These are phyloP conservation scores for Sapajus apella DNA, from an alignment of 2,113 vertebrate genomes.

Conservation along the genomic window DNA sequence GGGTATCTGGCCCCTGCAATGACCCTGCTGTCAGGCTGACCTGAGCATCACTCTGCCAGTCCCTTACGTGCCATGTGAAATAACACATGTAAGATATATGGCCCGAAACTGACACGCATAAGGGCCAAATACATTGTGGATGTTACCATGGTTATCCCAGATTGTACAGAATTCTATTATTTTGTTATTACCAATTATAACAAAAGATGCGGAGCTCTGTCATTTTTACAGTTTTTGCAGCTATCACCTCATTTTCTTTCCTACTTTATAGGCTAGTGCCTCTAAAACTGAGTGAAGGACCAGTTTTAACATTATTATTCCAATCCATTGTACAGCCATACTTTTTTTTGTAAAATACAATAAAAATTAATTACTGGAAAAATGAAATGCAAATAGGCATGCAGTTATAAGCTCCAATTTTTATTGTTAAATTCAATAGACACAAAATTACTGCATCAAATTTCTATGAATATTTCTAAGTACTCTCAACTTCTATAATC, in stretches of 20 bases:
- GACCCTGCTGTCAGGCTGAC: not conserved
- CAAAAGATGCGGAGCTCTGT: not conserved
- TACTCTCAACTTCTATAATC: not conserved
- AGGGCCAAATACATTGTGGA: not conserved
- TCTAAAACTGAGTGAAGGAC: not conserved
- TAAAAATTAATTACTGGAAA: slow-evolving; percentile 10
- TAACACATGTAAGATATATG: not conserved
- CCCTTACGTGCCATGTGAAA: not conserved
- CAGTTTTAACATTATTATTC: not conserved
- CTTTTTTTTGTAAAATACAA: not conserved
- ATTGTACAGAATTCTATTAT: not conserved
- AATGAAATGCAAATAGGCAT: not conserved
- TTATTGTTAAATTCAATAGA: not conserved
- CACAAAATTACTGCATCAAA: not conserved
- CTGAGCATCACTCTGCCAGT: too few relatives aligned
- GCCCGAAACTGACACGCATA: not conserved
- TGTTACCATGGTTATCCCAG: not conserved
- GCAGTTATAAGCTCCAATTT: not conserved
- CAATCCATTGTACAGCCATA: not conserved
- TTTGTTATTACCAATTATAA: not conserved
- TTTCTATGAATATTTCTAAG: not conserved
- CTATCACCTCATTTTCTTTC: not conserved
- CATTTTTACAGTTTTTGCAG: not conserved
- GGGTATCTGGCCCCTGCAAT: not conserved
- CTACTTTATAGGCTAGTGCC: not conserved